Base-by-base conservation (phyloP, 2,797 vertebrate genomes). In the Pangasius macronema region DNA sequence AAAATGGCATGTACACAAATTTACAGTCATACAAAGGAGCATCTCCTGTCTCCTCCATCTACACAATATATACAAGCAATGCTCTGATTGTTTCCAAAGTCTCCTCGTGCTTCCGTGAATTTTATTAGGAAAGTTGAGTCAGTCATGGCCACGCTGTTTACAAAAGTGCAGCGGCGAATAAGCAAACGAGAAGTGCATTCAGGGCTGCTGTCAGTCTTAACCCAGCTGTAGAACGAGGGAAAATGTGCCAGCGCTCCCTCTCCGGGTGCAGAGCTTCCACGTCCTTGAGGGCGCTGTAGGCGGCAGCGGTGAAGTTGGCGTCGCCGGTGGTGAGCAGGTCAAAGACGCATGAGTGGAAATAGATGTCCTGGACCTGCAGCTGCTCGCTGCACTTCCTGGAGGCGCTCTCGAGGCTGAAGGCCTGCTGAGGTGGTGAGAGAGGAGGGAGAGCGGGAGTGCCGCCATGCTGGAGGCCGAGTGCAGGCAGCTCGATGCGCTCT, bases 241-340 rank as follows among this genome's bases (percentile, higher is more conserved):
- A 99, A 84, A 99, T 98, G 93, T 96, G 97, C 98, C 98, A 99
- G 87, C 93, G 96, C 6, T 98, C 97, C 88, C 89, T 96, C 84
- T 96, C 95, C 0, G 98, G 98, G 91, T 99, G 98, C 87, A 99
- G 94, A 0, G 95, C 96, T 92, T 97, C 97, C 94, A 99, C 96
- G 83, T 99, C 98, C 92, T 97, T 97, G 94, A 97, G 95, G 88
- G 98, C 98, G 42, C 97, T 97, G 93, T 97, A 95, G 65, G 98
- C 98, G 0, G 98, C 97, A 8, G 96, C 95, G 0, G 97, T 98
- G 93, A 99, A 99, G 94, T 99, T 99, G 87, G 95, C 95, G 0
- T 99, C 98, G 0, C 98, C 98, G 0, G 98, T 99, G 93, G 98
- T 99, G 90, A 99, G 97, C 11, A 99, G 96, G 92, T 99, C 98